Percentiles rank a stretch among this genome's conserved stretches.
phyloP scores from a whole-genome alignment of 2,113 vertebrate species.

The Rhagologus leucostigma region DNA sequence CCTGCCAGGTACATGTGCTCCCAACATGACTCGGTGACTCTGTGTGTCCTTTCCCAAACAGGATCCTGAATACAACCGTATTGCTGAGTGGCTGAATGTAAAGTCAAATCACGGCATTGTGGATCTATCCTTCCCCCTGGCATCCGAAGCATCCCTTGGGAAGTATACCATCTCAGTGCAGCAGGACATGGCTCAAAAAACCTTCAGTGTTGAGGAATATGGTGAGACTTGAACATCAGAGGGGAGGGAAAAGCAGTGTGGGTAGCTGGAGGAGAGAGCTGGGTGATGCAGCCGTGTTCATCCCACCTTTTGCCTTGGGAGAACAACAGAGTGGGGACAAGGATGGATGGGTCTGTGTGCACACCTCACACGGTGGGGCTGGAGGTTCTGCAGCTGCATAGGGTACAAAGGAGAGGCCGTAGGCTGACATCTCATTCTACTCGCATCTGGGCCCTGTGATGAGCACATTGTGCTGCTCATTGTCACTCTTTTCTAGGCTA shows the following conservation, averaged over 20 bases:
- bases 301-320: background rate
- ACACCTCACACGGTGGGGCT: background rate
- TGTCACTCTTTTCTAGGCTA: background rate
- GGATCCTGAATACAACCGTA: constrained; percentile 56
- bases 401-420: background rate
- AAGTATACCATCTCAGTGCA: constrained; percentile 20
- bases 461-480: background rate
- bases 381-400: background rate
- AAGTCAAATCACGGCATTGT: constrained; percentile 46
- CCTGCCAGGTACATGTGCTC: background rate
- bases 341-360: background rate
- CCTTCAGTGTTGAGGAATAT: constrained; percentile 58
- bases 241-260: background rate
- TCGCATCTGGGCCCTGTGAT: background rate
- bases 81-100: constrained; percentile 65
- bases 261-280: background rate
- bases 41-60: background rate
- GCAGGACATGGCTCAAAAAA: background rate
- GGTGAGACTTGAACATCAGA: constrained; percentile 18
- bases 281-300: background rate
- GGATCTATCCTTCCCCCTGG: constrained; percentile 61
- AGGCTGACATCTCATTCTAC: background rate
- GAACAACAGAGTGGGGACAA: background rate
- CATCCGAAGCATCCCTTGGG: constrained; percentile 53
- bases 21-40: background rate